These are phyloP conservation scores for Enteromius thamalakanensis DNA, from an alignment of 2,797 vertebrate genomes.

Conservation along the genomic window DNA sequence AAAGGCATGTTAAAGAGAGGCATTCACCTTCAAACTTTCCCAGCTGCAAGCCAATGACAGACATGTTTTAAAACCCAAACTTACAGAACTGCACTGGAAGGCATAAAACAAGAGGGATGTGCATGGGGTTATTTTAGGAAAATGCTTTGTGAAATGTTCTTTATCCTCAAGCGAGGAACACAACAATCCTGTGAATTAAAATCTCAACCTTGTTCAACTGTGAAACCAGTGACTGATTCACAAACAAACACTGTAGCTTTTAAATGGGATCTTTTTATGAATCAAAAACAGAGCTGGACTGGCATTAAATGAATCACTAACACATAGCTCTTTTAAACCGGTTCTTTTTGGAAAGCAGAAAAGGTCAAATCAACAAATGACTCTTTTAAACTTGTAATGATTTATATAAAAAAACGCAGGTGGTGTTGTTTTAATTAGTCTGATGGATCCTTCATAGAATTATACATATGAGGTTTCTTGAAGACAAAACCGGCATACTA, in stretches of 20 bases:
- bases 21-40: constrained; percentile 42
- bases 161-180: constrained; percentile 30
- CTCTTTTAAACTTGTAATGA: not conserved
- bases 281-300: not conserved
- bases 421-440: not conserved
- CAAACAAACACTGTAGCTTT: not conserved
- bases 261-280: not conserved
- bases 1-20: constrained; percentile 40
- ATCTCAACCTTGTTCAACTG: not conserved
- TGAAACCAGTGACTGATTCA: not conserved
- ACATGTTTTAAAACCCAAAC: constrained; percentile 20
- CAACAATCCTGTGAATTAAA: constrained; percentile 9
- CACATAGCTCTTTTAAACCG: not conserved
- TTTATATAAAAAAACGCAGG: not conserved
- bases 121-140: constrained; percentile 8
- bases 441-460: not conserved
- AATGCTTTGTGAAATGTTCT: constrained; percentile 17
- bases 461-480: not conserved
- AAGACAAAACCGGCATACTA: not conserved
- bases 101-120: constrained; percentile 10
- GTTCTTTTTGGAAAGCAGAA: not conserved
- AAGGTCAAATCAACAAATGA: not conserved
- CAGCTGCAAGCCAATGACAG: constrained; percentile 42
- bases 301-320: not conserved
- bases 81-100: constrained; percentile 8